Evolutionary conservation across 30 jellyfish, hydroid and myxozoan species (phyloP), one percentile per base, ranked within the genome.

Genomic region (Cassiopea andromeda): DNA sequence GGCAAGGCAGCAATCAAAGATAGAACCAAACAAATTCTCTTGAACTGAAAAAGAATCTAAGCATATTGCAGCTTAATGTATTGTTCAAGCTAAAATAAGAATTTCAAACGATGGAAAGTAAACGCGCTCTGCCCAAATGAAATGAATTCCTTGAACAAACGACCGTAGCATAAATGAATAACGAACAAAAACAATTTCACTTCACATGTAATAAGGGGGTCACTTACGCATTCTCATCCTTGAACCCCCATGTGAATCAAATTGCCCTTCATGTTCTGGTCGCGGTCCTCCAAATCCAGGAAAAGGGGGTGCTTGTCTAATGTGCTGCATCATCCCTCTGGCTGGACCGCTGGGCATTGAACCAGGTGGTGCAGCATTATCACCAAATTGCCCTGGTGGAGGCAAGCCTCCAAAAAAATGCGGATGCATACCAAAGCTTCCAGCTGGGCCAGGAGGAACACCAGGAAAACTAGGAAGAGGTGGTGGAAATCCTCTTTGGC

Each of bases 191-290:
- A 27, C 38, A 27, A 27, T 27, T 27, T 27, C 38, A 27, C 38
- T 27, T 27, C 38, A 27, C 38, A 27, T 27, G 38, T 27, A 27
- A 27, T 27, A 27, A 27, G 38, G 38, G 38, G 49, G 3, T 1
- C 17, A 61, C 93, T 75, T 64, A 86, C 93, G 93, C 93, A 86
- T 86, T 76, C 89, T 60, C 93, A 86, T 86, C 69, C 85, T 86
- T 46, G 84, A 66, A 16, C 48, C 69, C 59, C 92, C 92, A 18
- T 47, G 92, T 10, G 81, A 81, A 9, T 69, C 89, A 67, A 61
- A 86, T 78, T 77, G 93, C 46, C 61, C 93, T 60, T 75, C 89
- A 14, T 76, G 85, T 17, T 73, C 86, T 38, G 89, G 60, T 47
- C 84, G 17, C 46, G 68, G 84, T 2, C 89, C 93, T 66, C 93